These are phyloP conservation scores for Aphaenogaster rudis DNA, from an alignment of 1,140 invertebrate genomes.

Conservation along the genomic window DNA sequence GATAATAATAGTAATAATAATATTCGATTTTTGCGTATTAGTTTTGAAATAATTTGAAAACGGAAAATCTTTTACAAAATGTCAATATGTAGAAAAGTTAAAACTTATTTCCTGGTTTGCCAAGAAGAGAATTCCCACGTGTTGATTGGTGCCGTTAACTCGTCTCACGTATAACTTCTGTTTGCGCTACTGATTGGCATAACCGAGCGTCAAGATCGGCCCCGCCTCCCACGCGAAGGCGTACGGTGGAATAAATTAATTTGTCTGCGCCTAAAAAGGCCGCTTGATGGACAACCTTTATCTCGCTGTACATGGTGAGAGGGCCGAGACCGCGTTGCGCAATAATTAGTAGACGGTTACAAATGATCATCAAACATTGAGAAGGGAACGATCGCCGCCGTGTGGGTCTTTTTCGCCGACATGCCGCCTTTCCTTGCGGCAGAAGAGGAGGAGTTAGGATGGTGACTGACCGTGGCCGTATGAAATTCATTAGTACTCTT, in stretches of 20 bases:
- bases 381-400: constrained; percentile 11
- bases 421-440: not conserved
- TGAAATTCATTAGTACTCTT: constrained; percentile 41
- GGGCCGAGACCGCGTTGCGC: constrained; percentile 31
- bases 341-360: constrained; percentile 67
- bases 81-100: not conserved
- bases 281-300: constrained; percentile 60
- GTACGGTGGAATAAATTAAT: constrained; percentile 73
- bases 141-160: constrained; percentile 64
- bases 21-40: not conserved
- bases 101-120: constrained; percentile 42
- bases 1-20: not conserved
- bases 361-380: constrained; percentile 61
- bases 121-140: constrained; percentile 48
- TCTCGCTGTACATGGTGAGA: constrained; percentile 3
- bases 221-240: constrained; percentile 54
- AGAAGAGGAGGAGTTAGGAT: constrained; percentile 13
- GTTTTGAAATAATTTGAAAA: not conserved
- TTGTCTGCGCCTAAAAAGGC: constrained; percentile 70
- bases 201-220: constrained; percentile 32
- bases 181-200: constrained; percentile 74
- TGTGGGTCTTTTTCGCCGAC: constrained; percentile 21
- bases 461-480: not conserved
- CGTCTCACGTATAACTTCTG: constrained; percentile 69
- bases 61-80: not conserved